Conservation (phyloP, 2,797 vertebrate genomes). For the Dendrocincla fuliginosa region DNA sequence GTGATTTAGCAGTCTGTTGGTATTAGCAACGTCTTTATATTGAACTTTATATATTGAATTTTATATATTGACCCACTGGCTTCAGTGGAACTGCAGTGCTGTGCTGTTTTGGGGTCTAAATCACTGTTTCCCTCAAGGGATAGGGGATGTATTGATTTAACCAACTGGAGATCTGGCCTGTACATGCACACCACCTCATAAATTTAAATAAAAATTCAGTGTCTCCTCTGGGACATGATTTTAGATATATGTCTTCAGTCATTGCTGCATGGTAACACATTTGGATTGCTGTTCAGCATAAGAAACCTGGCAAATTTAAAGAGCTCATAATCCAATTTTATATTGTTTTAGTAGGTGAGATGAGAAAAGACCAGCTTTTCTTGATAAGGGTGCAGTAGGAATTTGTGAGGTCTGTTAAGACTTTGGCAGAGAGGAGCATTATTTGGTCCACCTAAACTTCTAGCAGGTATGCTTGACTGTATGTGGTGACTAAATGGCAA, state of each 20-base stretch:
- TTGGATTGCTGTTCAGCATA: fast-evolving
- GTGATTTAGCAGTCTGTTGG: background rate
- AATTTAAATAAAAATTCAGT: background rate
- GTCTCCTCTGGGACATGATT: background rate
- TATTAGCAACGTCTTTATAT: background rate
- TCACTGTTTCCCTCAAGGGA: background rate
- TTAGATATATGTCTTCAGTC: background rate
- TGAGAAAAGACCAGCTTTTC: background rate
- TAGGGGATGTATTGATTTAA: background rate
- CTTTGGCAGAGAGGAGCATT: background rate
- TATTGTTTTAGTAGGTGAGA: background rate
- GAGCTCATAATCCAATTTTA: background rate
- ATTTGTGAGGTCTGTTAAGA: background rate
- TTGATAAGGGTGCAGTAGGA: background rate
- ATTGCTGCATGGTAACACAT: background rate
- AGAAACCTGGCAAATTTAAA: background rate
- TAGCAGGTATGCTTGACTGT: background rate
- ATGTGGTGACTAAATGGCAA: slow-evolving; percentile 34
- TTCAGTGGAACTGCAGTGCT: background rate
- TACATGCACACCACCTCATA: background rate
- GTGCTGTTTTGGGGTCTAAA: background rate
- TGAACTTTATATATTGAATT: background rate
- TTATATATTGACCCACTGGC: background rate
- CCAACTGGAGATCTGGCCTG: background rate
- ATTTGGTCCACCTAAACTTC: slow-evolving; percentile 26